Percentiles rank a stretch among this genome's conserved stretches.
Evolutionary conservation across 2,113 vertebrate genomes (phyloP).

Genomic region (Mastomys coucha): DNA sequence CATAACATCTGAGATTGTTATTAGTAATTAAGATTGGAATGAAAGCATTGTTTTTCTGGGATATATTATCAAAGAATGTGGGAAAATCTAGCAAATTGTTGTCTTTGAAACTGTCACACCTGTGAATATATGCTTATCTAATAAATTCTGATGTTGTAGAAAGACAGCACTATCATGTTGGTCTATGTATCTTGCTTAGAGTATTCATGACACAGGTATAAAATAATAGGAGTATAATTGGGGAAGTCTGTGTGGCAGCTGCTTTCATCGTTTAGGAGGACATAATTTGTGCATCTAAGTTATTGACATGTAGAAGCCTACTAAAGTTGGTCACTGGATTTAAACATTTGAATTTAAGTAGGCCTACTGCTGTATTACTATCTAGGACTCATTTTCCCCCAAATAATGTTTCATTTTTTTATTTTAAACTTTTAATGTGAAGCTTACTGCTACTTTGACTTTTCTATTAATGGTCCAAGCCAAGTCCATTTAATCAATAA

Average conservation of each 20-base stretch:
- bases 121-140: background rate
- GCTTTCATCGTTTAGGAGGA: background rate
- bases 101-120: background rate
- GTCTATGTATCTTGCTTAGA: background rate
- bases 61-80: too few species aligned
- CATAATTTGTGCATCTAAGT: background rate
- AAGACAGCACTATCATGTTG: background rate
- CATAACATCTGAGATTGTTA: background rate
- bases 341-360: conserved; percentile 38
- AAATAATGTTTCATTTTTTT: background rate
- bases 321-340: background rate
- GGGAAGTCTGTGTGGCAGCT: background rate
- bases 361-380: background rate
- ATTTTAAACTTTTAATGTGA: conserved; percentile 60
- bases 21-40: background rate
- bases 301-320: background rate
- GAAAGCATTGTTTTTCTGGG: background rate
- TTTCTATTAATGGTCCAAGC: background rate
- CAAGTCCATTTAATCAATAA: conserved; percentile 52
- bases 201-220: background rate
- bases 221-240: background rate
- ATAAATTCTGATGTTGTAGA: background rate
- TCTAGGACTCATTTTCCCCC: background rate
- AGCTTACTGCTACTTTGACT: conserved; percentile 10
- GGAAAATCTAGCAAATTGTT: background rate